Percentiles rank a stretch among this genome's conserved stretches.
phyloP scores from a whole-genome alignment of 2,888 invertebrate species.

The Hypercompe scribonia region DNA sequence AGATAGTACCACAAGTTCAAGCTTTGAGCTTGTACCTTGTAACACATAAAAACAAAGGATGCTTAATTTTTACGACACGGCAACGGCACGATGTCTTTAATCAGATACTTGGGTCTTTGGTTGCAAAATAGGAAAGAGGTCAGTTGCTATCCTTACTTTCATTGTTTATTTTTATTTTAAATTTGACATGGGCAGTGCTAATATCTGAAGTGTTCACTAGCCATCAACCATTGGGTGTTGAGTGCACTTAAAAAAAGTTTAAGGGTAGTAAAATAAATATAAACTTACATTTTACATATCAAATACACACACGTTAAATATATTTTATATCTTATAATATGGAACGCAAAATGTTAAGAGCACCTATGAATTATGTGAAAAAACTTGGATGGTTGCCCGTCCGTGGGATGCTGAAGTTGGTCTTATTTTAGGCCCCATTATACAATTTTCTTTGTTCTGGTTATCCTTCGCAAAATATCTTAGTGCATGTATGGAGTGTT shows the following conservation, averaged over 20 bases:
- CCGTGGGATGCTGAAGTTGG: neutral
- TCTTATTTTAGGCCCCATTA: too few relatives aligned
- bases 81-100: slow-evolving; percentile 31
- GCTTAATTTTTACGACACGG: slow-evolving; percentile 51
- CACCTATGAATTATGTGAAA: neutral
- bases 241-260: neutral
- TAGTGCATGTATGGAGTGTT: too few relatives aligned
- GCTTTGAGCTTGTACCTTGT: slow-evolving; percentile 41
- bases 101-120: neutral
- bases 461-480: too few relatives aligned
- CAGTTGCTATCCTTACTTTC: neutral
- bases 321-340: neutral
- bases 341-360: neutral
- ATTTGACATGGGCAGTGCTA: too few relatives aligned
- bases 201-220: too few relatives aligned
- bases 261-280: too few relatives aligned
- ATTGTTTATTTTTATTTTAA: too few relatives aligned
- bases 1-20: slow-evolving; percentile 10
- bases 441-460: too few relatives aligned
- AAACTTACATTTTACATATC: too few relatives aligned
- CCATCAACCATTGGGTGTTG: neutral
- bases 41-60: slow-evolving; percentile 19
- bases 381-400: too few relatives aligned
- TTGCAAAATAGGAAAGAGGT: neutral
- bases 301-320: too few relatives aligned